These are phyloP conservation scores for Aspidiotus rigidus DNA, from an alignment of 2,888 invertebrate genomes.

Conservation along the genomic window DNA sequence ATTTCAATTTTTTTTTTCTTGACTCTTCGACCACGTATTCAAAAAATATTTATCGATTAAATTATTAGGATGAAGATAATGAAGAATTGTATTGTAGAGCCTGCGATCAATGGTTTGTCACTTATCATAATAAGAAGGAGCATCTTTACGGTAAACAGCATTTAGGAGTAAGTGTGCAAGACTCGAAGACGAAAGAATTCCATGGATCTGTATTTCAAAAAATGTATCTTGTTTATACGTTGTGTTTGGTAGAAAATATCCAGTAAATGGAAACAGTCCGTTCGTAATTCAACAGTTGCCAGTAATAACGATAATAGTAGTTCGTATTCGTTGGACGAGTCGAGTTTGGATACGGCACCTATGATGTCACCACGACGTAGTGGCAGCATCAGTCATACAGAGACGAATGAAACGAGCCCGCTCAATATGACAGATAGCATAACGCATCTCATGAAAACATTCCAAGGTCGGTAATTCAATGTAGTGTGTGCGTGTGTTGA, in stretches of 20 bases:
- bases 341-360: conserved; percentile 43
- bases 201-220: background rate
- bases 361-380: conserved; percentile 28
- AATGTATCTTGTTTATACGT: background rate
- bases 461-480: conserved; percentile 41
- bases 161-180: conserved; percentile 41
- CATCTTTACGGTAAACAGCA: conserved; percentile 52
- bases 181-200: no score
- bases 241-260: conserved; percentile 15
- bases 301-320: conserved; percentile 37
- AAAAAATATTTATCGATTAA: conserved; percentile 10
- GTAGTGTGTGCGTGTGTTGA: no score
- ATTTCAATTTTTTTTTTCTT: background rate
- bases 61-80: conserved; percentile 48
- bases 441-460: conserved; percentile 41
- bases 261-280: conserved; percentile 19
- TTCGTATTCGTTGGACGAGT: conserved; percentile 44
- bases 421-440: conserved; percentile 43
- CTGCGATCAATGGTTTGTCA: conserved; percentile 53
- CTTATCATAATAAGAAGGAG: conserved; percentile 51
- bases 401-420: conserved; percentile 20
- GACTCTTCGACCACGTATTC: background rate
- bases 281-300: conserved; percentile 32
- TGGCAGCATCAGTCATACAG: conserved; percentile 17
- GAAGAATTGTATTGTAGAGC: conserved; percentile 51